Conservation (phyloP, 2,113 vertebrate genomes). For the Athene cunicularia region DNA sequence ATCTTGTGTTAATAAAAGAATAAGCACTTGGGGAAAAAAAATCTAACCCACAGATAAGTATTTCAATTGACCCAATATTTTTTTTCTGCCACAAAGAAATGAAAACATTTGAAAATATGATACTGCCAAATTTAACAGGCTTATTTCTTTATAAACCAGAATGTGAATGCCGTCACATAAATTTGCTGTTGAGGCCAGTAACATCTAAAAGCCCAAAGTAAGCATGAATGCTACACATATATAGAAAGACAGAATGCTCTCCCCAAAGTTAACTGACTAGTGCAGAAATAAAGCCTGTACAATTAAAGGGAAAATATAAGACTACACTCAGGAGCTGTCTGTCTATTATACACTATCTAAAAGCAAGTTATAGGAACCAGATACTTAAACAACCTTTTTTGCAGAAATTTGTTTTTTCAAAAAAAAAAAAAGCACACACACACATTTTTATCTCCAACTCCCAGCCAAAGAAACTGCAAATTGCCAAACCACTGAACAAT, state of each 20-base stretch:
- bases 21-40: neutral
- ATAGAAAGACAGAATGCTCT: neutral
- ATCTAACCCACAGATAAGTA: neutral
- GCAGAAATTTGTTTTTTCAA: neutral
- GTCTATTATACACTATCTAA: neutral
- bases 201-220: neutral
- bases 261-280: neutral
- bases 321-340: neutral
- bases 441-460: neutral
- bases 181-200: neutral
- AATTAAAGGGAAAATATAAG: neutral
- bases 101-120: neutral
- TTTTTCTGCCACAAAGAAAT: neutral
- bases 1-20: neutral
- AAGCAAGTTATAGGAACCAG: rapidly evolving
- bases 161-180: neutral
- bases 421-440: neutral
- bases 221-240: neutral
- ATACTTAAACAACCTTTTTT: neutral
- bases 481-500: rapidly evolving
- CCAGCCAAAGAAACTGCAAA: neutral
- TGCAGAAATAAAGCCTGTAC: neutral
- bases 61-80: neutral
- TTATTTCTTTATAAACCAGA: neutral
- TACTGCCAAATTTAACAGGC: neutral